phyloP scores from a whole-genome alignment of 2,113 vertebrate species.

The Tichodroma muraria region DNA sequence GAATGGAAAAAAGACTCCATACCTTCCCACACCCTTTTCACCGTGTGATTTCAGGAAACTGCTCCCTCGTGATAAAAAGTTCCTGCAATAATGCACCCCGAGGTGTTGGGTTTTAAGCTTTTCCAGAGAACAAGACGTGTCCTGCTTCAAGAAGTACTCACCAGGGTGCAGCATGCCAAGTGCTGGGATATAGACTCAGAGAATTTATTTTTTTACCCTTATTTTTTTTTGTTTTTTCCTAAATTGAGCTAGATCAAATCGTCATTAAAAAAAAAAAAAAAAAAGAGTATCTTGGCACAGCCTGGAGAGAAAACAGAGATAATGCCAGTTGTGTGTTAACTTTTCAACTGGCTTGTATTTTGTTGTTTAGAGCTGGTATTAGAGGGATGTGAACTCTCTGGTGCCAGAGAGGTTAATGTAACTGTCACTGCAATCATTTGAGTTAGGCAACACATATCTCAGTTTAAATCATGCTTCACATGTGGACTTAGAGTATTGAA shows the following conservation, averaged over 20 bases:
- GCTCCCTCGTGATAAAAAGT: slow-evolving; percentile 13
- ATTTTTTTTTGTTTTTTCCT: background rate
- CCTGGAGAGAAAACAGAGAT: background rate
- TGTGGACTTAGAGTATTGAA: slow-evolving; percentile 5
- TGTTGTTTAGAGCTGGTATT: background rate
- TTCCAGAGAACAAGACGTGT: slow-evolving; percentile 25
- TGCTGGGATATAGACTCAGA: background rate
- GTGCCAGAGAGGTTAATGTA: slow-evolving; percentile 28
- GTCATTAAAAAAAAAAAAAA: background rate
- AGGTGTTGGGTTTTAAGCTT: slow-evolving; percentile 48
- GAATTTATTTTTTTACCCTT: background rate
- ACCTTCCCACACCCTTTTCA: background rate
- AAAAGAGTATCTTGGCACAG: slow-evolving; percentile 16
- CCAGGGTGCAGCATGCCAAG: background rate
- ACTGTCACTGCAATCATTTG: slow-evolving; percentile 13
- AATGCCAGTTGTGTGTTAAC: slow-evolving; percentile 5
- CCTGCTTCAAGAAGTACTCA: slow-evolving; percentile 3
- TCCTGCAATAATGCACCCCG: background rate
- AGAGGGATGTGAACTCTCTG: background rate
- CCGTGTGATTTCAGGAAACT: background rate
- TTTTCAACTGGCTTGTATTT: background rate
- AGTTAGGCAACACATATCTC: slow-evolving; percentile 31
- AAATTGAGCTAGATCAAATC: slow-evolving; percentile 6
- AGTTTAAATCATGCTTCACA: slow-evolving; percentile 32
- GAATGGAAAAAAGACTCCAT: background rate